A percentile compares a stretch with the other conserved stretches of the same genome.
These are phyloP conservation scores for Charanyca ferruginea DNA, from an alignment of 2,888 invertebrate genomes.

Conservation along the genomic window DNA sequence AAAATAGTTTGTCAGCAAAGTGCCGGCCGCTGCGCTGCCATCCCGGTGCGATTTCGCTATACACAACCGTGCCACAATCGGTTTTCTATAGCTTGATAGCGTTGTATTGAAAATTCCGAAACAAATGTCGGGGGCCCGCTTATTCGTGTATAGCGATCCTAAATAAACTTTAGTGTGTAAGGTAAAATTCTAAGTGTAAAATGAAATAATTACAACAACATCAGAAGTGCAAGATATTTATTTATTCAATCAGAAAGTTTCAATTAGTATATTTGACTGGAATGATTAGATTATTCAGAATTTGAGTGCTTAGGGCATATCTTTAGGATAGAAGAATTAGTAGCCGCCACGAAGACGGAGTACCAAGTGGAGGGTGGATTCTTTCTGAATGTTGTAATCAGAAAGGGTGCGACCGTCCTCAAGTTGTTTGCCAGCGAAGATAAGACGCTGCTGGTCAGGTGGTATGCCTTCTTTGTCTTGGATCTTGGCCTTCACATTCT, in stretches of 20 bases:
- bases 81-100: too few relatives aligned
- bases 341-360: constrained; percentile 72
- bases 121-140: too few relatives aligned
- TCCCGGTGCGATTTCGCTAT: too few relatives aligned
- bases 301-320: constrained; percentile 44
- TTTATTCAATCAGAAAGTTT: constrained; percentile 60
- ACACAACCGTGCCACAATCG: too few relatives aligned
- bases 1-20: too few relatives aligned
- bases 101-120: too few relatives aligned
- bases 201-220: constrained; percentile 21
- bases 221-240: constrained; percentile 54
- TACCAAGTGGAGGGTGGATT: constrained; percentile 76
- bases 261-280: constrained; percentile 72
- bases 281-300: constrained; percentile 72
- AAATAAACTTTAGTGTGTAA: neutral
- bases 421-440: constrained; percentile 22
- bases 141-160: too few relatives aligned
- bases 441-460: constrained; percentile 30
- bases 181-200: neutral
- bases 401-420: constrained; percentile 30
- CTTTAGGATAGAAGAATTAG: constrained; percentile 48
- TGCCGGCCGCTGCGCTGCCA: too few relatives aligned
- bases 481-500: constrained; percentile 26
- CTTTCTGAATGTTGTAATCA: constrained; percentile 75
- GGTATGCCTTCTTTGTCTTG: constrained; percentile 33